Conservation (phyloP, 2,797 vertebrate species). For the Onychomys leucogaster region DNA sequence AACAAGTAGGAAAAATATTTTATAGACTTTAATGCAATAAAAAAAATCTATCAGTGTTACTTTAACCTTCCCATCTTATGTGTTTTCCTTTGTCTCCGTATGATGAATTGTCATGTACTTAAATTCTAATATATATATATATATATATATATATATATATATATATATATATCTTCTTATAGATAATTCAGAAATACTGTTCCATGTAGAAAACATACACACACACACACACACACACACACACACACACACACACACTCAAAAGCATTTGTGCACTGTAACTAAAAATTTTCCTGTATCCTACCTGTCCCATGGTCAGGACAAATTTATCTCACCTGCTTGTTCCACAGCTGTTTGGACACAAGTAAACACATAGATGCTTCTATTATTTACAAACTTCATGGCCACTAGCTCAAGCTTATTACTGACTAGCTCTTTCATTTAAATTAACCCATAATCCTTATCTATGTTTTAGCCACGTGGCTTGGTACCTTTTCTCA, state of each 20-base stretch:
- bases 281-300: too few species aligned
- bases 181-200: neutral
- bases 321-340: too few species aligned
- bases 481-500: too few species aligned
- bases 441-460: too few species aligned
- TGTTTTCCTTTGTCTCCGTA: slow-evolving; percentile 24
- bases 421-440: too few species aligned
- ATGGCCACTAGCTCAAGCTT: too few species aligned
- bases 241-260: neutral
- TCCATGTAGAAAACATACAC: neutral
- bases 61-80: neutral
- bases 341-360: too few species aligned
- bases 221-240: neutral
- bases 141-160: neutral
- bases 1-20: slow-evolving; percentile 57
- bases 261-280: neutral
- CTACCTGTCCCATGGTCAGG: too few species aligned
- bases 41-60: slow-evolving; percentile 7
- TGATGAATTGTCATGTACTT: neutral
- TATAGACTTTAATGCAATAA: slow-evolving; percentile 46
- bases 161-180: neutral
- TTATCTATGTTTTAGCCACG: too few species aligned
- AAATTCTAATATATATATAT: neutral
- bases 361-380: too few species aligned
- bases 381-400: too few species aligned